A percentile compares a stretch with the other conserved stretches of the same genome.
Evolutionary conservation across 2,888 invertebrate genomes (phyloP).

Genomic region (Ophraella communa): DNA sequence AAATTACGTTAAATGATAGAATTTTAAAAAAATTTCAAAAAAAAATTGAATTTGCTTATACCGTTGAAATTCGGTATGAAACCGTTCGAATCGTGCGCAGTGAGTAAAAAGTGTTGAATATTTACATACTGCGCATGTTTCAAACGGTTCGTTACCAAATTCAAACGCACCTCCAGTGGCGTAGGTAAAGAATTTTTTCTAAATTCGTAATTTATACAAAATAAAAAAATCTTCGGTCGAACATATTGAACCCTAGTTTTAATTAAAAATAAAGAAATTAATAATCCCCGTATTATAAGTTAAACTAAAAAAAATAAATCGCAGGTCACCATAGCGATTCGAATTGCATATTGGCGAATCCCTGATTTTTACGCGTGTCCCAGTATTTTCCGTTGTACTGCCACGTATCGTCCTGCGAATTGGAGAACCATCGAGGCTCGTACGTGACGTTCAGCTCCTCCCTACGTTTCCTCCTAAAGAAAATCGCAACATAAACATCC

Average conservation of each 20-base stretch:
- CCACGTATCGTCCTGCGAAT: slow-evolving; percentile 61
- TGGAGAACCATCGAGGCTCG: slow-evolving; percentile 67
- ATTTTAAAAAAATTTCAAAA: background rate
- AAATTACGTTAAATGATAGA: background rate
- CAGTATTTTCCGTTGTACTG: slow-evolving; percentile 79
- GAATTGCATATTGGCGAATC: slow-evolving; percentile 65
- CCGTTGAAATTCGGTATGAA: background rate
- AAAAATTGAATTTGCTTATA: no score
- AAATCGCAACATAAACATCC: no score
- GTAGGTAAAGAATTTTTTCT: no score
- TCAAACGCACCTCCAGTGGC: no score
- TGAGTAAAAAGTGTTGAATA: no score
- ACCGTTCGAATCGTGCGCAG: no score
- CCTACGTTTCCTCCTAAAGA: slow-evolving; percentile 63
- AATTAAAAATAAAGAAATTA: background rate
- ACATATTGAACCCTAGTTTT: no score
- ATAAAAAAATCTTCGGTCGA: no score
- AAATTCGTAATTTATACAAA: no score
- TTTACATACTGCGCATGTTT: no score
- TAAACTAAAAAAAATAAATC: slow-evolving; percentile 9
- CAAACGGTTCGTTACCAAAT: no score
- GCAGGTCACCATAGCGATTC: slow-evolving; percentile 70
- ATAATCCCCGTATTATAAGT: background rate
- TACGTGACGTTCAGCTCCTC: slow-evolving; percentile 65
- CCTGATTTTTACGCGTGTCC: slow-evolving; percentile 71